phyloP scores from a whole-genome alignment of 2,797 vertebrate species.

The Brachymystax lenok region DNA sequence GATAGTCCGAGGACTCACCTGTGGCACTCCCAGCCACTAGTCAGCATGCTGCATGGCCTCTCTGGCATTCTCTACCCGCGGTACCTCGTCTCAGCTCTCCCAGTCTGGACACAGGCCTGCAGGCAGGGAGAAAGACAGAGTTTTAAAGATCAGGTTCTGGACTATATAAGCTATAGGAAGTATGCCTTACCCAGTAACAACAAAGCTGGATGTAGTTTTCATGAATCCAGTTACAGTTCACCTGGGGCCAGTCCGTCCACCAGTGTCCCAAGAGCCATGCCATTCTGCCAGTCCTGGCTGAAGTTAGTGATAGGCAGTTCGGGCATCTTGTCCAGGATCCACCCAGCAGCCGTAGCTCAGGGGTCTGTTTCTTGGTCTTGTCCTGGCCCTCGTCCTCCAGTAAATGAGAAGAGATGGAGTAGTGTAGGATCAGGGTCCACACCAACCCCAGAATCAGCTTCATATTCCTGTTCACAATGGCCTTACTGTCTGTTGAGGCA shows the following conservation, averaged over 20 bases:
- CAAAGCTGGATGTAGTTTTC: neutral
- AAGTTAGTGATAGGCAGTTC: conserved; percentile 79
- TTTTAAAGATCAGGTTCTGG: neutral
- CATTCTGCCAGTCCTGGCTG: conserved; percentile 76
- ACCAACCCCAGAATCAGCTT: conserved; percentile 79
- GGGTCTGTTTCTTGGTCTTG: conserved; percentile 72
- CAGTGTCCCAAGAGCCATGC: conserved; percentile 74
- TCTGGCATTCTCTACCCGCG: conserved; percentile 74
- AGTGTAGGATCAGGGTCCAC: conserved; percentile 79
- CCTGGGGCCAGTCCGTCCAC: conserved; percentile 78
- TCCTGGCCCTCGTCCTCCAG: conserved; percentile 73
- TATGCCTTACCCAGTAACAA: neutral
- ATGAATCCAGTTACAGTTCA: conserved; percentile 31
- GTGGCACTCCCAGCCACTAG: conserved; percentile 74
- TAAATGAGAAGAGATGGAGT: conserved; percentile 79
- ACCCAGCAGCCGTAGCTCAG: conserved; percentile 78
- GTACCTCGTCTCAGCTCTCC: conserved; percentile 78
- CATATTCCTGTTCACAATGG: conserved; percentile 78
- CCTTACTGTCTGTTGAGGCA: conserved; percentile 71
- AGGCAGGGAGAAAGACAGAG: neutral
- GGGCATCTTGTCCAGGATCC: conserved; percentile 80
- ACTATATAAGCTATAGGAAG: neutral
- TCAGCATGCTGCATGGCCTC: conserved; percentile 68
- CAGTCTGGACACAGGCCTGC: conserved; percentile 79
- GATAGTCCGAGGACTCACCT: conserved; percentile 54